Conservation (phyloP, 1,140 invertebrate species). For the Drosophila obscura region DNA sequence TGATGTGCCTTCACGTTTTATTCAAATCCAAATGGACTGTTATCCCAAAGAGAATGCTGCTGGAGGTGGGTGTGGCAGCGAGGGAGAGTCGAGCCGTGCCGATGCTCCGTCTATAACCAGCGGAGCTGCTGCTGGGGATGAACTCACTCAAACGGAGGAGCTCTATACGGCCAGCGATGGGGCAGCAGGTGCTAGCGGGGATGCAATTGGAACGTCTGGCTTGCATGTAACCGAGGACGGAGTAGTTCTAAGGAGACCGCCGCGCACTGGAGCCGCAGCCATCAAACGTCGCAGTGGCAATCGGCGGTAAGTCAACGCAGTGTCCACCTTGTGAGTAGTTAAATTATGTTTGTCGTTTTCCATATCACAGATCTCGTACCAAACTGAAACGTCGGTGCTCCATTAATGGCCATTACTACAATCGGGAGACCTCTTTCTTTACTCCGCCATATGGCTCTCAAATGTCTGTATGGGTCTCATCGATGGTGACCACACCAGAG, state of each 20-base stretch:
- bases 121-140: conserved; percentile 76
- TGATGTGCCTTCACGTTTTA: conserved; percentile 71
- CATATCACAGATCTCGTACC: conserved; percentile 85
- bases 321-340: background rate
- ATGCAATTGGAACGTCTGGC: conserved; percentile 76
- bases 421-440: conserved; percentile 94
- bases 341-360: background rate
- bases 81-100: conserved; percentile 75
- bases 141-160: conserved; percentile 76
- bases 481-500: conserved; percentile 91
- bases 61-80: conserved; percentile 32
- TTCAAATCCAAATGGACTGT: conserved; percentile 83
- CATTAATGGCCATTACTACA: conserved; percentile 95
- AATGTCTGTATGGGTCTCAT: conserved; percentile 94
- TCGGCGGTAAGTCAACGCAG: conserved; percentile 83
- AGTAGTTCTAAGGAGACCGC: conserved; percentile 81
- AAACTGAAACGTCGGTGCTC: conserved; percentile 91
- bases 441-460: conserved; percentile 93
- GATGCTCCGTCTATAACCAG: conserved; percentile 73
- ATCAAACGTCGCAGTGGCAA: conserved; percentile 89
- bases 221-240: conserved; percentile 79
- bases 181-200: conserved; percentile 13
- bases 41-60: conserved; percentile 72
- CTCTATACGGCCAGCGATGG: conserved; percentile 66
- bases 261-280: conserved; percentile 87